A percentile compares a stretch with the other conserved stretches of the same genome.
phyloP scores from a whole-genome alignment of 2,888 invertebrate genomes.

The Chrysolina oricalcia region DNA sequence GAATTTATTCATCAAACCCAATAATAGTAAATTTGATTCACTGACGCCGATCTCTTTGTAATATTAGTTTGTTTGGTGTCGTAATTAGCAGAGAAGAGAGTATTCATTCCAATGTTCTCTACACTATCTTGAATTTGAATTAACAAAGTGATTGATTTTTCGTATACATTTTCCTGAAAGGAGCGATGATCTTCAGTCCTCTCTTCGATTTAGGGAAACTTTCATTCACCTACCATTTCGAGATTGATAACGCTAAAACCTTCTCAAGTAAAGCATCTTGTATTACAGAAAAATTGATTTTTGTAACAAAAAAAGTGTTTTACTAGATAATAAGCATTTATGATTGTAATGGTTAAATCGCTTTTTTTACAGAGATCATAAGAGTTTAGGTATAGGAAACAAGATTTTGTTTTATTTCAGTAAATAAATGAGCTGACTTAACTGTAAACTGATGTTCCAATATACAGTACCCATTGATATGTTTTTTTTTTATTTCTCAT shows the following conservation, averaged over 20 bases:
- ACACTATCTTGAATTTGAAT: too few species aligned
- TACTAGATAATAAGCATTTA: neutral
- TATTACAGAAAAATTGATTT: neutral
- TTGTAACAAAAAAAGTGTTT: neutral
- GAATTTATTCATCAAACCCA: too few species aligned
- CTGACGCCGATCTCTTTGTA: too few species aligned
- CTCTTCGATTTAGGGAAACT: too few species aligned
- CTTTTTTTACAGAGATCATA: neutral
- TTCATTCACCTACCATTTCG: too few species aligned
- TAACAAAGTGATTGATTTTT: too few species aligned
- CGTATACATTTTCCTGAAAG: too few species aligned
- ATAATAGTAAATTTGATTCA: too few species aligned
- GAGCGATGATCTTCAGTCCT: too few species aligned
- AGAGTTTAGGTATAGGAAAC: neutral
- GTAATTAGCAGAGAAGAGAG: too few species aligned
- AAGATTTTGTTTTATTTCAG: neutral
- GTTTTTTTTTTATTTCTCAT: neutral
- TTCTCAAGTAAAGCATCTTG: neutral
- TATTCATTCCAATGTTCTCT: too few species aligned
- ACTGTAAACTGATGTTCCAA: conserved; percentile 6
- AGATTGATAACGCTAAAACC: neutral
- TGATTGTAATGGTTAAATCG: neutral
- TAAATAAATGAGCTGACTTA: neutral
- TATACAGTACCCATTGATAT: conserved; percentile 11
- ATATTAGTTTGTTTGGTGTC: too few species aligned